Evolutionary conservation across 2,797 vertebrate species (phyloP).

Genomic region (Amniataba percoides): DNA sequence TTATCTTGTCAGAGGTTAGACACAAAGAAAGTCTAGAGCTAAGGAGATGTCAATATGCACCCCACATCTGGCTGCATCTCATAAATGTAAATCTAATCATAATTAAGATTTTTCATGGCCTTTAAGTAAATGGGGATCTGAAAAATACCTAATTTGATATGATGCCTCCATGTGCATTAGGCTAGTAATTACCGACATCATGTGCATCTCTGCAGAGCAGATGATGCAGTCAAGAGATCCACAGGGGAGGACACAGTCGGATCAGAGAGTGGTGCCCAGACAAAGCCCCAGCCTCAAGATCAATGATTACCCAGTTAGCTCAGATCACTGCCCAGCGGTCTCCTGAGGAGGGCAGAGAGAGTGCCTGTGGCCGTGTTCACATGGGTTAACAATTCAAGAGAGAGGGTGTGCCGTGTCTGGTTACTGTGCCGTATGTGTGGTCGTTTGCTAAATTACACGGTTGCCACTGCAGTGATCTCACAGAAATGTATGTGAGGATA

Average conservation of each 20-base stretch:
- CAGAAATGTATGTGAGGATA: constrained; percentile 19
- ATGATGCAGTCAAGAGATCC: constrained; percentile 72
- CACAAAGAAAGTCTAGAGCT: constrained; percentile 45
- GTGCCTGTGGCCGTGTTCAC: constrained; percentile 73
- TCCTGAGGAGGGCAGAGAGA: constrained; percentile 67
- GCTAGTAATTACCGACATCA: constrained; percentile 64
- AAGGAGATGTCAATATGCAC: constrained; percentile 23
- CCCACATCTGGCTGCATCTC: constrained; percentile 6
- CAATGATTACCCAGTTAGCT: constrained; percentile 85
- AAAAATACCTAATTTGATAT: constrained; percentile 48
- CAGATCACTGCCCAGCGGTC: constrained; percentile 76
- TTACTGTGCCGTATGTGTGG: constrained; percentile 71
- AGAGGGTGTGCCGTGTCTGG: constrained; percentile 75
- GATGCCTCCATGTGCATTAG: constrained; percentile 64
- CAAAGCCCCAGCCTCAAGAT: constrained; percentile 79
- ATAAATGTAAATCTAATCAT: constrained; percentile 13
- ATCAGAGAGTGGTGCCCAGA: constrained; percentile 80
- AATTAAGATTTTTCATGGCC: constrained; percentile 3
- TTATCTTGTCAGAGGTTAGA: constrained; percentile 41
- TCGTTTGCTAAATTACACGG: constrained; percentile 63
- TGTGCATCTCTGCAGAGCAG: constrained; percentile 66
- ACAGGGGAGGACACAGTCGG: constrained; percentile 74
- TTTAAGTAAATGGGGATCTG: constrained; percentile 41
- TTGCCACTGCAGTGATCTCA: constrained; percentile 53
- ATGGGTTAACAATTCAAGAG: constrained; percentile 77